Conservation (phyloP, 2,888 invertebrate genomes). For the Drosophila yooni region DNA sequence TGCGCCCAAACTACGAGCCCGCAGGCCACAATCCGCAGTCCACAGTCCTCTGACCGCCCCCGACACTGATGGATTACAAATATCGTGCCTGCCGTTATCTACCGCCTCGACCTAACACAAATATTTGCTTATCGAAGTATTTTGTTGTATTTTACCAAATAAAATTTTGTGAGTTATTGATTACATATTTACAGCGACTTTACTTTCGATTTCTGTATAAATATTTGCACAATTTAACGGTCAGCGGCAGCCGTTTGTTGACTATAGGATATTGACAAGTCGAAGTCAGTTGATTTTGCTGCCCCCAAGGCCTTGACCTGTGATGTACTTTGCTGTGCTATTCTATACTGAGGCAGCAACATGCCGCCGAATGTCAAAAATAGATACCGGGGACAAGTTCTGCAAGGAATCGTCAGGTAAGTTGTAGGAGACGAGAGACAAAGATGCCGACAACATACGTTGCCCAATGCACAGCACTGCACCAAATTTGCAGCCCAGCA, state of each 20-base stretch:
- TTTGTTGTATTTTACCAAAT: conserved; percentile 15
- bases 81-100: conserved; percentile 45
- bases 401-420: conserved; percentile 23
- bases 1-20: conserved; percentile 48
- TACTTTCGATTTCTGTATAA: conserved; percentile 66
- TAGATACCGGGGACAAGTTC: conserved; percentile 24
- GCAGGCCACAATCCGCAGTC: conserved; percentile 3
- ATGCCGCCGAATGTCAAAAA: conserved; percentile 50
- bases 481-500: conserved; percentile 61
- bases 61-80: conserved; percentile 76
- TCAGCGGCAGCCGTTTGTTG: conserved; percentile 54
- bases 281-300: conserved; percentile 25
- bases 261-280: conserved; percentile 32
- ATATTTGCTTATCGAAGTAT: conserved; percentile 66
- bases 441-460: conserved; percentile 50
- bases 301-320: conserved; percentile 61
- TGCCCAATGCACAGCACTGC: conserved; percentile 42
- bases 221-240: conserved; percentile 74
- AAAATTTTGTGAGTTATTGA: conserved; percentile 38
- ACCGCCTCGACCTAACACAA: conserved; percentile 40
- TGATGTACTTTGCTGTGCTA: not conserved
- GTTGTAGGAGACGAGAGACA: conserved; percentile 61
- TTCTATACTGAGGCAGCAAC: conserved; percentile 11
- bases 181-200: conserved; percentile 65
- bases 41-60: conserved; percentile 56